Evolutionary conservation across 1,140 invertebrate genomes (phyloP).

Genomic region (Metopolophium dirhodum): DNA sequence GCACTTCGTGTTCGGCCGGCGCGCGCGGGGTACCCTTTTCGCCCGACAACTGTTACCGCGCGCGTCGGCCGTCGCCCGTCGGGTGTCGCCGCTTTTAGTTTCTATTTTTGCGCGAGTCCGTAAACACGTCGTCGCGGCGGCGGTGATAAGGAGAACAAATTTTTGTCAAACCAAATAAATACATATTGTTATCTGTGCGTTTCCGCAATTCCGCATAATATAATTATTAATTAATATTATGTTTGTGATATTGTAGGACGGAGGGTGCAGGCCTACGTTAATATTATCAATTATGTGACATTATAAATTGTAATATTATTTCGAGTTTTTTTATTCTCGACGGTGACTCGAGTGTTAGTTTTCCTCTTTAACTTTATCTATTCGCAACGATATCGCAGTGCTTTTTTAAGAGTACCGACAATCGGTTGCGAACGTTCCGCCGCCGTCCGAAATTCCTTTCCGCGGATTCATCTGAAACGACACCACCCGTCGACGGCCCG

Average conservation of each 20-base stretch:
- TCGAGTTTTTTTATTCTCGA: not conserved
- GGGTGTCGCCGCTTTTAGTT: constrained; percentile 33
- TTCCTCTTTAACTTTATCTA: not conserved
- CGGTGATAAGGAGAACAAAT: constrained; percentile 13
- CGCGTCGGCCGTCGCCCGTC: not conserved
- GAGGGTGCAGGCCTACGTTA: too few species aligned
- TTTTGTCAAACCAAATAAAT: not conserved
- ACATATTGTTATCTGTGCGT: not conserved
- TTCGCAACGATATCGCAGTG: constrained; percentile 32
- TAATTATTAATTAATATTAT: not conserved
- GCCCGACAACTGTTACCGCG: constrained; percentile 11
- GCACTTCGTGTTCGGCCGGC: not conserved
- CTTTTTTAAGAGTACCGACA: constrained; percentile 27
- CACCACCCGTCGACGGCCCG: not conserved
- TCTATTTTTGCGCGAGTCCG: constrained; percentile 47
- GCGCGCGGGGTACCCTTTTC: constrained; percentile 35
- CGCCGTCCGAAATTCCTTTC: not conserved
- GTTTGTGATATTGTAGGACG: not conserved
- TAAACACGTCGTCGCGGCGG: not conserved
- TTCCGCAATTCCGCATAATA: not conserved
- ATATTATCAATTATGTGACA: not conserved
- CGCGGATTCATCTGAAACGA: not conserved
- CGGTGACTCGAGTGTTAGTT: not conserved
- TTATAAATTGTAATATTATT: not conserved
- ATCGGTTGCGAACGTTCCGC: constrained; percentile 1